phyloP scores from a whole-genome alignment of 2,888 invertebrate species.

The Amiota communis region DNA sequence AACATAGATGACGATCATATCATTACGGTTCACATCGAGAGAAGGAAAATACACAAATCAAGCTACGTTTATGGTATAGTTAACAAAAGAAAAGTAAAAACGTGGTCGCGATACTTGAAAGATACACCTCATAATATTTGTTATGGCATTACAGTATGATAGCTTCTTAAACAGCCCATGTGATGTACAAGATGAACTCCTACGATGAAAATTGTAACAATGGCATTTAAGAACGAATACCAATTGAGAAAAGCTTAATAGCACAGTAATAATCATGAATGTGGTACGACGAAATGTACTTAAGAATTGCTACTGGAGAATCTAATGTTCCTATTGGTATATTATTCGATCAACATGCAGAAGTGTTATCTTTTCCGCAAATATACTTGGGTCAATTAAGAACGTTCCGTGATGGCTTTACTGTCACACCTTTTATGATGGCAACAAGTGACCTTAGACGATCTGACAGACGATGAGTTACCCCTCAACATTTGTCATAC shows the following conservation, averaged over 20 bases:
- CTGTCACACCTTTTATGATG: slow-evolving; percentile 3
- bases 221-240: neutral
- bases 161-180: neutral
- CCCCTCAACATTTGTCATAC: neutral
- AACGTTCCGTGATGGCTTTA: too few relatives aligned
- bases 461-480: neutral
- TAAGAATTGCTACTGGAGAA: slow-evolving; percentile 61
- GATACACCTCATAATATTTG: neutral
- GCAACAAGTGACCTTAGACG: neutral
- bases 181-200: neutral
- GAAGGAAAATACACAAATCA: too few relatives aligned
- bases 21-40: too few relatives aligned
- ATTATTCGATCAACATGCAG: slow-evolving; percentile 51
- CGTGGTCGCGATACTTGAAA: neutral
- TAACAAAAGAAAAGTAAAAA: neutral
- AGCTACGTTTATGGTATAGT: neutral
- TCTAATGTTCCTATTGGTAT: slow-evolving; percentile 54
- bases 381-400: too few relatives aligned
- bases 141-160: neutral
- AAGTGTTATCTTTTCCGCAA: neutral
- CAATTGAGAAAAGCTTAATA: slow-evolving; percentile 7
- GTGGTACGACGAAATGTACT: slow-evolving; percentile 44
- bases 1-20: too few relatives aligned
- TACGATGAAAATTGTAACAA: neutral
- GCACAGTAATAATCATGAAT: slow-evolving; percentile 54